Base-by-base conservation (phyloP, 2,888 invertebrate genomes). In the Coronaproctus castanopsis region DNA sequence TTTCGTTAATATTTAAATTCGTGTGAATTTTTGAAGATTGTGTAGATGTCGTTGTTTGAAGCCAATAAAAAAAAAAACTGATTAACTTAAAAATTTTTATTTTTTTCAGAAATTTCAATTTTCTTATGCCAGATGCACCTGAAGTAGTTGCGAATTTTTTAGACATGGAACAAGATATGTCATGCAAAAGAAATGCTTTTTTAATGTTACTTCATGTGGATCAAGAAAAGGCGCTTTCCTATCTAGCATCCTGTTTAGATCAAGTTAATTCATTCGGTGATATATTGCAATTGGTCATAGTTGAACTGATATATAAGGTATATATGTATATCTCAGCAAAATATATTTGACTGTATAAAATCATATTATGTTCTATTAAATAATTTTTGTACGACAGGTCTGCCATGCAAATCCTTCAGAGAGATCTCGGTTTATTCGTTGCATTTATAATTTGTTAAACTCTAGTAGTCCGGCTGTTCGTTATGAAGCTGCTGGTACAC, bases 171-270 rank as follows among this genome's bases (percentile, higher is more conserved):
- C 95, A 97, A 72, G 98, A 99, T 70, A 96, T 97, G 87, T 95
- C 95, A 0, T 98, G 98, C 75, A 93, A 97, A 73, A 78, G 98
- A 62, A 99, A 99, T 72, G 98, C 98, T 0, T 98, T 98, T 74
- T 81, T 99, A 65, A 98, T 98, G 97, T 76, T 98, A 52, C 78
- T 98, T 21, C 97, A 98, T 70, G 96, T 95, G 0, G 96, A 98
- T 71, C 90, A 95, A 74, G 92, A 91, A 67, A 77, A 88, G 52
- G 98, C 98, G 0, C 75, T 99, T 51, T 79, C 87, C 59, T 98
- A 96, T 74, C 76, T 99, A 57, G 85, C 91, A 18, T 86, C 89
- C 1, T 86, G 96, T 70, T 81, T 98, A 55, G 96, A 97, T 71
- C 90, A 89, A 73, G 95, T 98, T 63, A 83, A 83, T 68, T 84